Base-by-base conservation (phyloP, 2,888 invertebrate species). In the Invenusta paracnida region DNA sequence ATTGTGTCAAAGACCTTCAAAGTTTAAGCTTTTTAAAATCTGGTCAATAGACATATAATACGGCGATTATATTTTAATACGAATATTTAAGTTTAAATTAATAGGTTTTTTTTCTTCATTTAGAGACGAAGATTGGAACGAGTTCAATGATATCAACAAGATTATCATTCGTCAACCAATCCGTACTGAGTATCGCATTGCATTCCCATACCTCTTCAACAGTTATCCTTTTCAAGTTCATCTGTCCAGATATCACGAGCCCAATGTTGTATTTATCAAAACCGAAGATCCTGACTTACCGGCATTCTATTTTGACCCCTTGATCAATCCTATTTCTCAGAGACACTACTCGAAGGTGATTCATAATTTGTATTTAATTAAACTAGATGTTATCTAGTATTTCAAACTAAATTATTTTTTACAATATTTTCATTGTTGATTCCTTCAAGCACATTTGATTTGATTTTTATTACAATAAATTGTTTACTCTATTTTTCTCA, bases 81-180 rank as follows among this genome's bases (percentile, higher is more conserved):
- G n/a, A n/a, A 48, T 48, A 48, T 48, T 48, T 48, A 48, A 48
- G 17, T 11, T 11, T 11, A 48, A 48, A 48, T 48, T 48, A 48
- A 48, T n/a, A n/a, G n/a, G n/a, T n/a, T n/a, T n/a, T n/a, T n/a
- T 84, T 88, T 87, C 86, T 87, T 86, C 87, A 91, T 92, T 27
- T 89, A 95, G 96, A 0, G 99, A 99, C 93, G 99, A 99, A 92
- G 99, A 99, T 91, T 99, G 99, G 99, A 99, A 99, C 92, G 99
- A 99, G 92, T 99, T 99, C 90, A 99, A 99, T 93, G 99, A 99
- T 90, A 99, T 99, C 89, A 99, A 99, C 92, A 99, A 99, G 93
- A 98, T 99, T 89, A 99, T 99, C 88, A 99, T 99, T 89, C 93
- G 99, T 5, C 98, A 99, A 90, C 98, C 98, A 0, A 96, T 99